These are phyloP conservation scores for Chaenocephalus aceratus DNA, from an alignment of 2,113 vertebrate genomes.

Conservation along the genomic window DNA sequence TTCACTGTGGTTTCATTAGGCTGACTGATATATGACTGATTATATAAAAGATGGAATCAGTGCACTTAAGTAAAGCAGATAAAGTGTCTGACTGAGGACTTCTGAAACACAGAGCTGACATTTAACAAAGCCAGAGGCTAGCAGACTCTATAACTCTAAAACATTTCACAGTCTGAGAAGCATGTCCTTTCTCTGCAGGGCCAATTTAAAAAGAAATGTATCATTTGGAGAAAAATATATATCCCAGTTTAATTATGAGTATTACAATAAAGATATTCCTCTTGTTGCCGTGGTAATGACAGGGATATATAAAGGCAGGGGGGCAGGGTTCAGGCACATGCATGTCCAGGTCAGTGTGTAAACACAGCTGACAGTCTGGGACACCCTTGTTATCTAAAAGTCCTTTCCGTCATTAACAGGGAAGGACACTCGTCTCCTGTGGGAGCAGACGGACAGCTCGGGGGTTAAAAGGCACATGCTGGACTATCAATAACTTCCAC, in stretches of 20 bases:
- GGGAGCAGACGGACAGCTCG: slow-evolving; percentile 80
- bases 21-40: not conserved
- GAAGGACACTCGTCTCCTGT: slow-evolving; percentile 84
- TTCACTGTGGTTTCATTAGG: not conserved
- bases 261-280: slow-evolving; percentile 3
- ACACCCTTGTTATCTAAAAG: slow-evolving; percentile 83
- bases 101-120: slow-evolving; percentile 33
- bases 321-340: slow-evolving; percentile 50
- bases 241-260: not conserved
- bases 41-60: not conserved
- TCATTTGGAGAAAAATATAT: not conserved
- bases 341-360: slow-evolving; percentile 77
- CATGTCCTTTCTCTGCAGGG: slow-evolving; percentile 17
- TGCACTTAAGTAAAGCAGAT: not conserved
- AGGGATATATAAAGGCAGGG: slow-evolving; percentile 26
- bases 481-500: slow-evolving; percentile 86
- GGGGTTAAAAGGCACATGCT: slow-evolving; percentile 83
- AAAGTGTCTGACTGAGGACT: not conserved
- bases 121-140: slow-evolving; percentile 58
- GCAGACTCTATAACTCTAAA: too few species aligned
- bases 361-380: slow-evolving; percentile 73
- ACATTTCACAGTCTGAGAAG: slow-evolving; percentile 27
- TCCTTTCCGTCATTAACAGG: slow-evolving; percentile 79
- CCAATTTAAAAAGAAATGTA: not conserved
- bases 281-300: slow-evolving; percentile 41